A percentile compares a stretch with the other conserved stretches of the same genome.
Evolutionary conservation across 2,797 vertebrate species (phyloP).

Genomic region (Champsocephalus gunnari): DNA sequence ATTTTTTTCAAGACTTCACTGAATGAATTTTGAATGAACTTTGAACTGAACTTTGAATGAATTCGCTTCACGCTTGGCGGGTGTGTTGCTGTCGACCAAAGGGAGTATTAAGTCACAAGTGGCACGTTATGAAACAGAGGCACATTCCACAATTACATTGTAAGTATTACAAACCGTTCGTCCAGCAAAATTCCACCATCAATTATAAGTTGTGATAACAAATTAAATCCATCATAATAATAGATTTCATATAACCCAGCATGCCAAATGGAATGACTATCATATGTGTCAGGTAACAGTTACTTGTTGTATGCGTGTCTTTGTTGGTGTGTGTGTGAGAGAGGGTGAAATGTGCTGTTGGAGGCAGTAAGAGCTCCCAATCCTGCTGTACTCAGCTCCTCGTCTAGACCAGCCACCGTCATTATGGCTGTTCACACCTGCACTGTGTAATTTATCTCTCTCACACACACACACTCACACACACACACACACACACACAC

Average conservation of each 20-base stretch:
- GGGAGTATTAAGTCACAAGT: not conserved
- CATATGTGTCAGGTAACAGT: not conserved
- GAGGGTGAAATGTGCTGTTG: slow-evolving; percentile 47
- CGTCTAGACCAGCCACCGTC: slow-evolving; percentile 47
- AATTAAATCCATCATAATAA: not conserved
- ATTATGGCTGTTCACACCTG: slow-evolving; percentile 65
- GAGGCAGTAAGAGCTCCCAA: slow-evolving; percentile 46
- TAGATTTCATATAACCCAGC: not conserved
- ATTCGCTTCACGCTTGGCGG: not conserved
- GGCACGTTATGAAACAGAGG: no score
- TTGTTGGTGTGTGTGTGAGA: not conserved
- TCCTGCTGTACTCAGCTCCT: slow-evolving; percentile 70
- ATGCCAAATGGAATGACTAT: not conserved
- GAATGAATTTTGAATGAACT: no score
- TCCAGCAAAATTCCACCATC: slow-evolving; percentile 14
- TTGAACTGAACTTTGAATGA: not conserved
- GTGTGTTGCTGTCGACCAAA: not conserved
- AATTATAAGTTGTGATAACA: not conserved
- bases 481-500: slow-evolving; percentile 30
- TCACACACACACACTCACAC: slow-evolving; percentile 26
- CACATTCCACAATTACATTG: not conserved
- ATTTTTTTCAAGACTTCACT: not conserved
- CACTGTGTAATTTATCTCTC: slow-evolving; percentile 55
- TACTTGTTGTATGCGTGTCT: not conserved
- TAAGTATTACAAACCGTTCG: slow-evolving; percentile 5